Evolutionary conservation across 2,113 vertebrate species (phyloP), one percentile per base, ranked within the genome.

Genomic region (Merops nubicus): DNA sequence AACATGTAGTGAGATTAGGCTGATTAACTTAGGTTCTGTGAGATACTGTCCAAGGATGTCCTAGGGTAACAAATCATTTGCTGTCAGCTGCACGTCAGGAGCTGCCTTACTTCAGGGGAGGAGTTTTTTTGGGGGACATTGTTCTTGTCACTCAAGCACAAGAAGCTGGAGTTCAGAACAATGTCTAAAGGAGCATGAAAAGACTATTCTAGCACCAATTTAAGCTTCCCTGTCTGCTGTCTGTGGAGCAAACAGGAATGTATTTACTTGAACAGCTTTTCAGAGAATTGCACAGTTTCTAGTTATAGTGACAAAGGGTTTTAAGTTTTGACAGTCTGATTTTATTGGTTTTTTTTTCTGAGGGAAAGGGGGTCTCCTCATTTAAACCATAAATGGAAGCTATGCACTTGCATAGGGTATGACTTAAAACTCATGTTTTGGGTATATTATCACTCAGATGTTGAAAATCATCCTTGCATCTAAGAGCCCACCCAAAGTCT

Each of bases 231-330:
- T 96, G 75, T 87, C 78, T 97, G 96, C 88, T 96, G 69, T 59
- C 56, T 88, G 42, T 6, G 8, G 70, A 53, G 86, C 92, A 81
- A 82, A 87, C 78, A 90, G 94, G 81, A 86, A 47, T 91, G 2
- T 81, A 62, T 86, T 87, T 96, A 87, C 93, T 92, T 96, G 93
- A 92, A 94, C 40, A 88, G 69, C 89, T 91, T 83, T 80, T 88
- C 89, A 93, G 75, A 96, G 53, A 78, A 75, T 91, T 96, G 95
- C 94, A 92, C 93, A 91, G 63, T 96, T 93, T 93, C 68, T 88
- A 80, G 68, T 59, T 40, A 34, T 31, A 79, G 51, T 82, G 67
- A 78, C 82, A 60, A 83, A 42, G 23, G 6, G n/a, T 53, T 42
- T 82, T 54, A 63, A 47, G 65, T 77, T 88, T 76, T 76, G n/a